Evolutionary conservation across 2,888 invertebrate genomes (phyloP), one percentile per base, ranked within the genome.

Genomic region (Idaea biselata): DNA sequence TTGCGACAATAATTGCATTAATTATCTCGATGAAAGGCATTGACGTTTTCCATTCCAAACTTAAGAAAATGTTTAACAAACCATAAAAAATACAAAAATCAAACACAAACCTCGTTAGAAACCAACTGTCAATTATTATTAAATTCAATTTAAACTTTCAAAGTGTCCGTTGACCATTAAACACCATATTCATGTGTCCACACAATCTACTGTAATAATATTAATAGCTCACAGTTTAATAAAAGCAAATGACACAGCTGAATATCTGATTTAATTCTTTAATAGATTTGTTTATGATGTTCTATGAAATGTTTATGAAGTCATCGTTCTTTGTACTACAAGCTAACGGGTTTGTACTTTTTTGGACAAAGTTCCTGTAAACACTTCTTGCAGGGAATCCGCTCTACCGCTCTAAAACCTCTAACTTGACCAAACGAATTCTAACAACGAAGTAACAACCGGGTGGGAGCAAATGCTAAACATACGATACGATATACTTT

Each of bases 161-260:
- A 60, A 61, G 44, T 18, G 25, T 59, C 67, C 58, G 56, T 63
- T 63, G 55, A 60, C 60, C 61, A 14, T 58, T 62, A 60, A 62
- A 62, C 67, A 68, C 71, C 68, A 66, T 64, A 66, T 63, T 68
- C 63, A 64, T 60, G 55, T 69, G 71, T 71, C 65, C 56, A 53
- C 59, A 56, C 63, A 65, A 71, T 68, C 63, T 60, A 65, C 44
- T 44, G 14, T 44, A 44, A 44, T 44, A 44, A 61, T 54, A 18
- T 60, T 65, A 67, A 70, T 25, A 25, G 25, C 25, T 68, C 66
- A 64, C 64, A 63, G 61, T 64, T 58, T 66, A 60, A 63, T 68
- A 68, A 71, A 67, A 63, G 64, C 64, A 66, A 67, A 71, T 71
- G 71, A 71, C 71, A 66, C 67, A 66, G 69, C 69, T 68, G 69